phyloP scores from a whole-genome alignment of 2,797 vertebrate genomes.

The Sternotherus odoratus region DNA sequence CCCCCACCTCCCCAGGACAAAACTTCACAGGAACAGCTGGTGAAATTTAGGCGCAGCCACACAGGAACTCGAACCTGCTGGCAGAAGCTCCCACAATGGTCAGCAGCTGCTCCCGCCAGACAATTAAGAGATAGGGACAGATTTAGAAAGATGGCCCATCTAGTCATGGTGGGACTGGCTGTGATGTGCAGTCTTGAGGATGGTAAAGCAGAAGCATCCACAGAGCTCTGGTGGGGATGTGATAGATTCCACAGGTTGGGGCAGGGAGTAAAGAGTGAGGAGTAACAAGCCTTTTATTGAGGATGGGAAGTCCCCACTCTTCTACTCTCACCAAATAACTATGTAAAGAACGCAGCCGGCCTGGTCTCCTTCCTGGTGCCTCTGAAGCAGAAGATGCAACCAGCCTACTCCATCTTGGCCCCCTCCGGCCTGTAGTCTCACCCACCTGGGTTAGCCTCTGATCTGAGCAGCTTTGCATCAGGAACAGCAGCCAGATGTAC shows the following conservation, averaged over 20 bases:
- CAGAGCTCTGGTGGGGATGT: neutral
- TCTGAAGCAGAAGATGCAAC: neutral
- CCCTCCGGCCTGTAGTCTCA: neutral
- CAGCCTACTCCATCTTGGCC: neutral
- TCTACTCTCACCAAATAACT: neutral
- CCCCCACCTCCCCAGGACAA: neutral
- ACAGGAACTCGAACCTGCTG: neutral
- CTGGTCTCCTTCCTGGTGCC: neutral
- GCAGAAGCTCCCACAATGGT: neutral
- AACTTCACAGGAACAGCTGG: neutral
- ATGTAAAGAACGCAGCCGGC: constrained; percentile 4
- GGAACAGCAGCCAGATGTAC: neutral
- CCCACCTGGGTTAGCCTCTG: neutral
- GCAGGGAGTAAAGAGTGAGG: neutral
- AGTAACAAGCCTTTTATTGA: neutral
- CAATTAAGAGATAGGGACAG: neutral
- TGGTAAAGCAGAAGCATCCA: neutral
- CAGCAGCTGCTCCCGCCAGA: neutral
- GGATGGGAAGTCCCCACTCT: neutral
- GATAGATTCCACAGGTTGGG: too few relatives aligned
- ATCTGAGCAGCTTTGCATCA: neutral
- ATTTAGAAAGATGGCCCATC: neutral
- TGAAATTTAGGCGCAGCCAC: neutral
- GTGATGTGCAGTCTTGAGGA: neutral
- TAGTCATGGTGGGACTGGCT: neutral